Percentiles rank a stretch among this genome's conserved stretches.
phyloP scores from a whole-genome alignment of 2,888 invertebrate species.

The Pharmacophagus antenor region DNA sequence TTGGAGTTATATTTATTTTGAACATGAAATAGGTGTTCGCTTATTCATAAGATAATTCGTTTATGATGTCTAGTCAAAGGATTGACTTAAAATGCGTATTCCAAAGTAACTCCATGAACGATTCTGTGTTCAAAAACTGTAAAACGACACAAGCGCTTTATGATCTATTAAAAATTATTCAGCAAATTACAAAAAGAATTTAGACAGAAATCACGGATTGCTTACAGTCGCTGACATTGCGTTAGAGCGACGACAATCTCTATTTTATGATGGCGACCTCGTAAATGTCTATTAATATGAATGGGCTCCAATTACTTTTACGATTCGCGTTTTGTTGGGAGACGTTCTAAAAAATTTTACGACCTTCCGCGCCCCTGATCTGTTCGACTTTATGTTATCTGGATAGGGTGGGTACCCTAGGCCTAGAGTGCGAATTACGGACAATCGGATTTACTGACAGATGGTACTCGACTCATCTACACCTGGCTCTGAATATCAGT shows the following conservation, averaged over 20 bases:
- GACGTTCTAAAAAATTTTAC: conserved; percentile 76
- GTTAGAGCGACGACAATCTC: conserved; percentile 77
- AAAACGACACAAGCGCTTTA: conserved; percentile 48
- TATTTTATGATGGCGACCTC: conserved; percentile 75
- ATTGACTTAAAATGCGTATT: conserved; percentile 2
- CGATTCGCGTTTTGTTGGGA: conserved; percentile 77
- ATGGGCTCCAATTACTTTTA: conserved; percentile 81
- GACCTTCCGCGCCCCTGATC: conserved; percentile 66
- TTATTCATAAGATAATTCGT: conserved; percentile 2
- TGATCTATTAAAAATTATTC: conserved; percentile 69
- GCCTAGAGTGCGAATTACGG: conserved; percentile 49
- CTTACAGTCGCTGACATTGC: conserved; percentile 58
- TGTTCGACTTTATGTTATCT: conserved; percentile 60
- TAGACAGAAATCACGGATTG: conserved; percentile 53
- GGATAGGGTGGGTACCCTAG: conserved; percentile 52
- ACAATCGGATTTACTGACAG: conserved; percentile 58
- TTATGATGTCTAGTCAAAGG: conserved; percentile 3
- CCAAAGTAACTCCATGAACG: conserved; percentile 4
- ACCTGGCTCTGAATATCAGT: conserved; percentile 43
- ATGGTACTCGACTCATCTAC: conserved; percentile 55
- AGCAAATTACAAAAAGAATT: conserved; percentile 65
- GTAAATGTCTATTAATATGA: conserved; percentile 82
- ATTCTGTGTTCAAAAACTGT: conserved; percentile 19
- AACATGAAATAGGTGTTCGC: conserved; percentile 8
- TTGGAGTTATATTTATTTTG: conserved; percentile 5